Conservation (phyloP, 2,888 invertebrate genomes). For the Drosophila austrosaltans region DNA sequence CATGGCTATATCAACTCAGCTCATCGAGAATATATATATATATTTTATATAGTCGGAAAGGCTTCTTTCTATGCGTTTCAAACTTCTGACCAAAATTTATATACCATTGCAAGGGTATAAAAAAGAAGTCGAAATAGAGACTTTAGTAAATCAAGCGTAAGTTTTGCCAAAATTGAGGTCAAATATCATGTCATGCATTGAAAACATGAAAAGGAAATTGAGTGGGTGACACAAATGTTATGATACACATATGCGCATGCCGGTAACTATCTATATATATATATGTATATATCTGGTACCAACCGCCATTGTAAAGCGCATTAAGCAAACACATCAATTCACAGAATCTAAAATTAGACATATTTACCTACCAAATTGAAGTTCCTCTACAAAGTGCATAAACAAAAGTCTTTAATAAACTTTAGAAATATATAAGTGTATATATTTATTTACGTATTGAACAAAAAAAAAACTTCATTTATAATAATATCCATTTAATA, state of each 20-base stretch:
- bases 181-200: neutral
- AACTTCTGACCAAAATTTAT: no score
- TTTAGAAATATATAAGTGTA: neutral
- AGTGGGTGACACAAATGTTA: neutral
- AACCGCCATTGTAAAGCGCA: neutral
- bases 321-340: neutral
- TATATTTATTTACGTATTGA: conserved; percentile 8
- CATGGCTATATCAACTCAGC: no score
- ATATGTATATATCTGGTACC: neutral
- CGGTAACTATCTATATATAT: neutral
- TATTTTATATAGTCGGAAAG: no score
- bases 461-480: neutral
- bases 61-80: no score
- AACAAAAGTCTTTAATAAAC: neutral
- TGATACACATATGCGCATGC: neutral
- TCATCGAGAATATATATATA: no score
- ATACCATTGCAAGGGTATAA: no score
- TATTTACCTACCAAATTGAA: neutral
- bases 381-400: neutral
- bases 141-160: neutral
- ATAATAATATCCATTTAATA: conserved; percentile 2
- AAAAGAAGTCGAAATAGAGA: no score
- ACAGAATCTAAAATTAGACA: neutral
- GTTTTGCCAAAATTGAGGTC: neutral
- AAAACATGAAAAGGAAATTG: neutral